phyloP scores from a whole-genome alignment of 2,113 vertebrate genomes.

The Dipodomys stephensi region DNA sequence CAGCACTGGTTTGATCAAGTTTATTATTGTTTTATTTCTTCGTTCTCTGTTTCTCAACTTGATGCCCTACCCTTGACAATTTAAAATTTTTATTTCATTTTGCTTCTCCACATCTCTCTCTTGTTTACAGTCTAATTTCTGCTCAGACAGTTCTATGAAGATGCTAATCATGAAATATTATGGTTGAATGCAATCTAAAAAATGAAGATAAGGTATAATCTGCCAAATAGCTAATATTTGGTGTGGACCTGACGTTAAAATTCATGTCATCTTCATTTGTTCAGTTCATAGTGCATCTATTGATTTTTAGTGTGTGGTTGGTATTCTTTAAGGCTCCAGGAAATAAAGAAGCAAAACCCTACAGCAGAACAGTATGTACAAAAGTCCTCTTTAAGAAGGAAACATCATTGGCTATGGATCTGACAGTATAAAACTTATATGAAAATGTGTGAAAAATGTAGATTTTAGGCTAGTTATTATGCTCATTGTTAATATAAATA shows the following conservation, averaged over 20 bases:
- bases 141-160: neutral
- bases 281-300: neutral
- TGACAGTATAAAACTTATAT: neutral
- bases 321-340: neutral
- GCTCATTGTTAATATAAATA: neutral
- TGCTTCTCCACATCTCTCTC: neutral
- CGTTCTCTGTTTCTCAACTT: neutral
- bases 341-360: neutral
- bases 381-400: neutral
- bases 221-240: neutral
- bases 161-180: neutral
- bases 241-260: neutral
- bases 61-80: neutral
- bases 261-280: neutral
- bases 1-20: neutral
- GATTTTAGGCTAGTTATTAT: neutral
- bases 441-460: neutral
- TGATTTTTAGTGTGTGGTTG: neutral
- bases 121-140: neutral
- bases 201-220: neutral
- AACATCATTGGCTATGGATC: neutral
- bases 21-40: neutral
- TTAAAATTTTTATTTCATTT: neutral
- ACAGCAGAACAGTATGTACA: neutral
- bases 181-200: neutral